phyloP scores from a whole-genome alignment of 2,113 vertebrate genomes.

The Passer domesticus region DNA sequence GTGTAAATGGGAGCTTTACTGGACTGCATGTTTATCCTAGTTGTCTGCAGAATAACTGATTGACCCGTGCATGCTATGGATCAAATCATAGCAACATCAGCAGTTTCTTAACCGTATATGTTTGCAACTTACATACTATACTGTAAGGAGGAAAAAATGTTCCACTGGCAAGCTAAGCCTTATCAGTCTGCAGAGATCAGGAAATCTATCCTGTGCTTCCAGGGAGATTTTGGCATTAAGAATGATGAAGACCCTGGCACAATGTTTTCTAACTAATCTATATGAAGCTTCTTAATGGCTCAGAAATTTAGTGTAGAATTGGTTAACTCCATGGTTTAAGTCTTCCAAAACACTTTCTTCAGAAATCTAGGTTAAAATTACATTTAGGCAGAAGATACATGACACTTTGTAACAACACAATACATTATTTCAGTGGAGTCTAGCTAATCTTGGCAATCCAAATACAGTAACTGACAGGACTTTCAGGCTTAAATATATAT shows the following conservation, averaged over 20 bases:
- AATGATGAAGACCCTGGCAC: not conserved
- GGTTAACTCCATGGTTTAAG: constrained; percentile 6
- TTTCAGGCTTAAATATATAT: constrained; percentile 29
- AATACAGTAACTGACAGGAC: constrained; percentile 48
- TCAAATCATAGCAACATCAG: not conserved
- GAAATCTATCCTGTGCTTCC: not conserved
- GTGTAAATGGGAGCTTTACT: not conserved
- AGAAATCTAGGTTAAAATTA: constrained; percentile 39
- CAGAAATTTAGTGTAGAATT: not conserved
- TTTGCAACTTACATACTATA: not conserved
- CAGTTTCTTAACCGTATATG: not conserved
- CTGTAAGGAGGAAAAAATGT: not conserved
- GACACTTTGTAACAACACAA: constrained; percentile 30
- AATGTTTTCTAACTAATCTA: not conserved
- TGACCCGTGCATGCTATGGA: not conserved
- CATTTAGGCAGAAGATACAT: not conserved
- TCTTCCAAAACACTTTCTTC: constrained; percentile 31
- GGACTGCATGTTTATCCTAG: not conserved
- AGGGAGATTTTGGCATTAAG: not conserved
- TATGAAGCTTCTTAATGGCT: not conserved
- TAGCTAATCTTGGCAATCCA: constrained; percentile 24
- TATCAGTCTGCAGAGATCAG: not conserved
- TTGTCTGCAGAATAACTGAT: not conserved
- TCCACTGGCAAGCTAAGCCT: not conserved
- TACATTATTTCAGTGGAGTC: not conserved